Base-by-base conservation (phyloP, 2,888 invertebrate species). In the Athalia rosae region DNA sequence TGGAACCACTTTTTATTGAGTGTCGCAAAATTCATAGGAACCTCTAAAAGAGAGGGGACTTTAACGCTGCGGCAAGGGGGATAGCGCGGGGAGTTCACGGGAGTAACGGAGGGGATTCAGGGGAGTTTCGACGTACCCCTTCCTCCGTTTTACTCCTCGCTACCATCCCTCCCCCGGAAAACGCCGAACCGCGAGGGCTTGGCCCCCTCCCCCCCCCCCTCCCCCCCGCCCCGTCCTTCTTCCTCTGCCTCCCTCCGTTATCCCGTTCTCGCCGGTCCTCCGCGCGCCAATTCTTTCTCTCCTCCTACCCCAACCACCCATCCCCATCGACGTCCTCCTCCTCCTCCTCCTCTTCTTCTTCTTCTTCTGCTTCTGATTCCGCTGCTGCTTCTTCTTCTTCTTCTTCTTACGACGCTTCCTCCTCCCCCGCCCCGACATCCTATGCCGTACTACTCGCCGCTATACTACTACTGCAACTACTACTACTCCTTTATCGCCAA, bases 1-100 rank as follows among this genome's bases (percentile, higher is more conserved):
- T 91, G 91, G 92, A 92, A 92, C 92, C 91, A 91, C 92, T 92
- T 92, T 92, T 92, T 92, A 92, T 92, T 91, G 91, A 91, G 91
- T 91, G 90, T 91, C 91, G 92, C 92, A 91, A 92, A 89, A 92
- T 92, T 92, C 92, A 92, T 92, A 92, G 92, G 91, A 91, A 91
- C 91, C 91, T 90, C 85, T 82, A 82, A 81, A 79, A 90, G 88
- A 87, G 84, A 79, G 83, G 87, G 85, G 79, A 82, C 79, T 81
- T 79, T 80, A 79, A 81, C 79, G 79, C 80, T 85, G 86, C 87
- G 88, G 89, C 88, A 41, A 62, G 76, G 41, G 28, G 79, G 43
- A 79, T 66, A 28, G 69, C 61, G 58, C 47, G 77, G 61, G 73
- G 73, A 9, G 61, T 59, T 63, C 45, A 58, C 73, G 61, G 62